Evolutionary conservation across 2,113 vertebrate genomes (phyloP), one percentile per base, ranked within the genome.

Genomic region (Scophthalmus maximus): DNA sequence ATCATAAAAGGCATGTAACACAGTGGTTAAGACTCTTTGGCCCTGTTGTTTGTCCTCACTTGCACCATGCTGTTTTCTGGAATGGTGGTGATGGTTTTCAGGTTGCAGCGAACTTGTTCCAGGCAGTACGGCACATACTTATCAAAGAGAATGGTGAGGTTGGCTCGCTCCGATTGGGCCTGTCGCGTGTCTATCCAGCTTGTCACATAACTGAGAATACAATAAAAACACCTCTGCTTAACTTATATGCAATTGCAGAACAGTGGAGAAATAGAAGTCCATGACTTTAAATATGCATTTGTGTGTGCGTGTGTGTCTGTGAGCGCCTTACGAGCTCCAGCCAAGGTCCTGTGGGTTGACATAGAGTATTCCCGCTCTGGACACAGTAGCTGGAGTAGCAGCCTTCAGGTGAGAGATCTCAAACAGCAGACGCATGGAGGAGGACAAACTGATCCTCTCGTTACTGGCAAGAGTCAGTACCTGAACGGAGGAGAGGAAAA

Each of bases 11-110:
- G 17, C n/a, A 15, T 55, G 5, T 23, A 3, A 20, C 10, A 42
- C 8, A 26, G 2, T 14, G 5, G 27, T n/a, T 34, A 18, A 57
- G 32, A 59, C 49, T 8, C 34, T 17, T n/a, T n/a, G n/a, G n/a
- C n/a, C n/a, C n/a, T 32, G 18, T 1, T 46, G 59, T 22, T 36
- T 36, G 15, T 47, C 10, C 22, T 64, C 36, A 84, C 87, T 76
- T 89, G 85, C 47, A 92, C 89, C 92, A 95, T 93, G 81, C 93
- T 95, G 74, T 69, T 94, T 80, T 96, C 94, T 38, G 94, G 92
- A 76, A 96, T 72, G 7, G 92, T 89, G 26, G 92, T 89, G 88
- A 94, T 88, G 18, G 89, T 94, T 92, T 93, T 95, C 46, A 95
- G 91, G 87, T 91, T 93, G 73, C 88, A 92, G 62, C 92, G 76